Base-by-base conservation (phyloP, 1,140 invertebrate species). In the Dendroctonus valens region DNA sequence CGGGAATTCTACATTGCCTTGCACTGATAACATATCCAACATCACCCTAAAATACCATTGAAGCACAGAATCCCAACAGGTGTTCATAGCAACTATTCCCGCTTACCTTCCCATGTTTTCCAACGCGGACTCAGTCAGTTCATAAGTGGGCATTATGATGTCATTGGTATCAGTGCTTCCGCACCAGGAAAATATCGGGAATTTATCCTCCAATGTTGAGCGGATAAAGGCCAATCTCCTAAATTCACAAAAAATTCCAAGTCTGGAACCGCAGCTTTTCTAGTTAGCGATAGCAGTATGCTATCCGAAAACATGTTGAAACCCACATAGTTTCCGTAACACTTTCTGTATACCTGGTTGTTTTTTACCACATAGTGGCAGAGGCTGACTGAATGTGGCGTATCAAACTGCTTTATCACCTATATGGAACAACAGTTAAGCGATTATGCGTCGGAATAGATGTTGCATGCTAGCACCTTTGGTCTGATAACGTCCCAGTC, bases 161-260 rank as follows among this genome's bases (percentile, higher is more conserved):
- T 99, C 96, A 72, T 83, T 80, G 5, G 89, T 88, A 68, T 90
- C 85, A 55, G 86, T 81, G 68, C 93, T 96, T 2, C 94, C 94
- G 82, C 96, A 98, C 96, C 96, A 99, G 41, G 94, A 97, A 77
- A 98, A 94, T 59, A 99, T 88, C n/a, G 96, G 94, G 70, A 90
- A 83, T 46, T 80, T 77, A 11, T 80, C 73, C 14, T 82, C 79
- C 70, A 15, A 75, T 70, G 41, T 26, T 84, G 83, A 48, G 82
- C 79, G 0, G 86, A 83, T 9, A 98, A 79, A 8, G 96, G 96
- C 94, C 95, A 98, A 80, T 99, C 96, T 12, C 96, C 96, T 11
- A 99, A 83, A 82, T 98, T 99, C 39, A 93, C 84, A 71, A 97
- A 89, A 72, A 99, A 88, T 79, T 98, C 94, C 62, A 93, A 79